phyloP scores from a whole-genome alignment of 2,888 invertebrate genomes.

The Tineola bisselliella region DNA sequence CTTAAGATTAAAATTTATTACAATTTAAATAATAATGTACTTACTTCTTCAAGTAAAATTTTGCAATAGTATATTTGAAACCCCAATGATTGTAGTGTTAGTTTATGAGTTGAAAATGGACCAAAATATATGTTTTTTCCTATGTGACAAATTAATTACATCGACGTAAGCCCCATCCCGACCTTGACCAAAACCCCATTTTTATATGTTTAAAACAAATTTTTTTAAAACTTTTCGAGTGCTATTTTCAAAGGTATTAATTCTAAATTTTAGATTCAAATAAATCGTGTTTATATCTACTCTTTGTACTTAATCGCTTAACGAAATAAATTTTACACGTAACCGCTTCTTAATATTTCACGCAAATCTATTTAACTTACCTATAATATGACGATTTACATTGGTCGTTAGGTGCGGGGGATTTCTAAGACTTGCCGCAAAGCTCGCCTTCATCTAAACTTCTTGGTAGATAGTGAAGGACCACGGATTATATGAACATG shows the following conservation, averaged over 20 bases:
- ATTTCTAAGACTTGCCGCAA: too few relatives aligned
- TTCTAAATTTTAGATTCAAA: not conserved
- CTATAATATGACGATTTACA: too few relatives aligned
- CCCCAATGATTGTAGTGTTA: not conserved
- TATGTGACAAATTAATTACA: not conserved
- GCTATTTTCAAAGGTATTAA: slow-evolving; percentile 25
- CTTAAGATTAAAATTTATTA: too few relatives aligned
- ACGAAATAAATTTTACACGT: slow-evolving; percentile 30
- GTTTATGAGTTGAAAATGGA: slow-evolving; percentile 36
- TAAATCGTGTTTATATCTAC: slow-evolving; percentile 6
- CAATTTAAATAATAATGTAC: too few relatives aligned
- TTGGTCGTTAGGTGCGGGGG: too few relatives aligned
- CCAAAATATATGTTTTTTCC: slow-evolving; percentile 24
- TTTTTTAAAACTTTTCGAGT: slow-evolving; percentile 30
- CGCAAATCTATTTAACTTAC: slow-evolving; percentile 1
- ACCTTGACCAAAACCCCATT: slow-evolving; percentile 42
- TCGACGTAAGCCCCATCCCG: slow-evolving; percentile 1
- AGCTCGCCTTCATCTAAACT: too few relatives aligned
- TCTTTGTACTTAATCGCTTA: slow-evolving; percentile 45
- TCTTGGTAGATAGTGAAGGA: too few relatives aligned
- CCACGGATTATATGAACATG: too few relatives aligned
- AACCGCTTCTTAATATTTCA: slow-evolving; percentile 30
- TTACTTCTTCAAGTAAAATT: too few relatives aligned
- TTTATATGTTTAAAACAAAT: slow-evolving; percentile 17
- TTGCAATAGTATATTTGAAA: too few relatives aligned